Evolutionary conservation across 1,140 invertebrate genomes (phyloP).

Genomic region (Lanistes nyassanus): DNA sequence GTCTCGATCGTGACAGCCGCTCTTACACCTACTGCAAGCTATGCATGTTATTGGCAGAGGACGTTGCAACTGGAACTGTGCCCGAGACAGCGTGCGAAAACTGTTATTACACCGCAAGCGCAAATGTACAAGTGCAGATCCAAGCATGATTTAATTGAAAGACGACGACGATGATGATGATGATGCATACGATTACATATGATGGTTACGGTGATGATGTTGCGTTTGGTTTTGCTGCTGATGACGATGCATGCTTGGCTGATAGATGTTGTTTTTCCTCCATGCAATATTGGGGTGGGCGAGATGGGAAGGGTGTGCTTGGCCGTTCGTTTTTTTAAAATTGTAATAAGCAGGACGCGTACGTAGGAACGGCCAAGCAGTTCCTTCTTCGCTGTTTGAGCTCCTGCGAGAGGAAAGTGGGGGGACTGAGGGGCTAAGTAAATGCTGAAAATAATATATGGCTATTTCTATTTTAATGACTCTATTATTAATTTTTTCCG

Average conservation of each 20-base stretch:
- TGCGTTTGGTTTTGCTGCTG: background rate
- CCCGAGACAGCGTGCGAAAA: background rate
- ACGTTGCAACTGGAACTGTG: background rate
- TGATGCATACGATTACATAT: background rate
- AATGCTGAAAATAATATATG: no score
- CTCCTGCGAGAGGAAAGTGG: no score
- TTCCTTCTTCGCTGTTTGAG: no score
- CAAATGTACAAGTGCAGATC: background rate
- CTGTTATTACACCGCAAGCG: no score
- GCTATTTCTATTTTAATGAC: no score
- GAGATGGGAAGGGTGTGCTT: background rate
- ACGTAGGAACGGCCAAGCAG: background rate
- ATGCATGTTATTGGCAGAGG: no score
- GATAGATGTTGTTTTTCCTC: background rate
- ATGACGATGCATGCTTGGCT: background rate
- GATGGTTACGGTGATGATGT: background rate
- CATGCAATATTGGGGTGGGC: background rate
- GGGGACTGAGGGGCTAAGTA: no score
- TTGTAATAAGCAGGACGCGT: background rate
- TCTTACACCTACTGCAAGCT: no score
- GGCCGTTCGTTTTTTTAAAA: background rate
- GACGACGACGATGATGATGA: constrained; percentile 5
- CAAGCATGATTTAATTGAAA: background rate
- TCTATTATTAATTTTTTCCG: no score
- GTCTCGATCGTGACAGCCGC: no score